Evolutionary conservation across 1,140 invertebrate genomes (phyloP).

Genomic region (Metopolophium dirhodum): DNA sequence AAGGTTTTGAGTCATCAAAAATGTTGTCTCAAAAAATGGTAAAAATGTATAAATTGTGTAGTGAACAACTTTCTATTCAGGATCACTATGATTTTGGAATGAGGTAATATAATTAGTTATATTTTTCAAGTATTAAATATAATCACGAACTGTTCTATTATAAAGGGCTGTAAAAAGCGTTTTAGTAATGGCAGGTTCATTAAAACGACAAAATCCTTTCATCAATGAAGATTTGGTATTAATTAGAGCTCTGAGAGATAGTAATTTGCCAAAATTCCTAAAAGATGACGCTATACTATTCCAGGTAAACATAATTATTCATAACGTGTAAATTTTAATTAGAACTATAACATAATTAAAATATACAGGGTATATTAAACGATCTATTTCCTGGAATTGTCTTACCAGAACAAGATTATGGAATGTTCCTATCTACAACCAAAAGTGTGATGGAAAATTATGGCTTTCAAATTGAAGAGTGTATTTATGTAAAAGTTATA

Average conservation of each 20-base stretch:
- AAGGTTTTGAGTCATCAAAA: slow-evolving; percentile 89
- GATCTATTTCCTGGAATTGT: slow-evolving; percentile 88
- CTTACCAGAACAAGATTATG: slow-evolving; percentile 81
- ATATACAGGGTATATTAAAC: slow-evolving; percentile 78
- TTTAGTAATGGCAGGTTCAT: slow-evolving; percentile 84
- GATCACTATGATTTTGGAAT: slow-evolving; percentile 95
- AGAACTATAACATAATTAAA: not conserved
- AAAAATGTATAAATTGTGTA: slow-evolving; percentile 90
- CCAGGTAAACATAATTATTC: slow-evolving; percentile 61
- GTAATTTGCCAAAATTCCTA: slow-evolving; percentile 92
- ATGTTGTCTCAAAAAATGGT: slow-evolving; percentile 87
- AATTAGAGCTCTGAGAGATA: slow-evolving; percentile 85
- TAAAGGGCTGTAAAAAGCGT: slow-evolving; percentile 69
- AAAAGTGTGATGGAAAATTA: slow-evolving; percentile 66
- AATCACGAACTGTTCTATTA: slow-evolving; percentile 56
- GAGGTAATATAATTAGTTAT: slow-evolving; percentile 62
- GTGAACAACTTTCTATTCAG: slow-evolving; percentile 90
- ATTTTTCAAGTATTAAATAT: not conserved
- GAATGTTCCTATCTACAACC: slow-evolving; percentile 68
- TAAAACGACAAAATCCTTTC: slow-evolving; percentile 84
- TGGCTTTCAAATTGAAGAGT: slow-evolving; percentile 70
- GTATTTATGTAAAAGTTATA: slow-evolving; percentile 66
- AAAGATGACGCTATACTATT: slow-evolving; percentile 84
- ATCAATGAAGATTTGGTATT: slow-evolving; percentile 80
- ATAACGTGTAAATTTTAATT: not conserved